Evolutionary conservation across 2,888 invertebrate genomes (phyloP), one percentile per base, ranked within the genome.

Genomic region (Dryococelus australis): DNA sequence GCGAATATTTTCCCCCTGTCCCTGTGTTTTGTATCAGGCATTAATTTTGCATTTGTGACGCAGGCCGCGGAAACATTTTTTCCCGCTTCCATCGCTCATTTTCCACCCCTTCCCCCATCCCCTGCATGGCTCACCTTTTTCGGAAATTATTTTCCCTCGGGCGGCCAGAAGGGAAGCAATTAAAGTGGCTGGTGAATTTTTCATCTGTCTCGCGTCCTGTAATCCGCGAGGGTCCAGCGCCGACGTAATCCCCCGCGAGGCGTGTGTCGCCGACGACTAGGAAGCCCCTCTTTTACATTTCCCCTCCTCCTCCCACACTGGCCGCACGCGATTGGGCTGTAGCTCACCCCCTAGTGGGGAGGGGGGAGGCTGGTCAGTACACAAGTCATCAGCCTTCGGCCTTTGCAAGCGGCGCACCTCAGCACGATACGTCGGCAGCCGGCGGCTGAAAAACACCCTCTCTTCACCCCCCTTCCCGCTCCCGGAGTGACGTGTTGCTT

Each of bases 11-110:
- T 65, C 16, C n/a, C 20, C 65, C 20, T 6, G 65, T 65, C 65
- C 65, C 65, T 65, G 65, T 65, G 65, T 65, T 65, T 65, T 65
- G 65, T 65, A 65, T 65, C 65, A 65, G 65, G 16, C 65, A 65
- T 65, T 65, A 65, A 65, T 65, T 65, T 65, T 65, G 65, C 65
- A 65, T 65, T 65, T n/a, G 65, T 65, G 65, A 65, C 65, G n/a
- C 65, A 65, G 65, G 65, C 65, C 65, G n/a, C 65, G 65, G 20
- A 65, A 65, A 51, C 20, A 51, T 51, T 65, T 65, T n/a, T n/a
- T 65, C 8, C n/a, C 24, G 65, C 16, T n/a, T 65, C 65, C 65
- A 65, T 65, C 65, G 65, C 65, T 65, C 65, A 65, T 65, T 65
- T 65, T 65, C 24, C 4, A 1, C 35, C 35, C 35, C 35, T 35